A percentile compares a stretch with the other conserved stretches of the same genome.
Evolutionary conservation across 2,888 invertebrate species (phyloP).

Genomic region (Agrilus biguttatus): DNA sequence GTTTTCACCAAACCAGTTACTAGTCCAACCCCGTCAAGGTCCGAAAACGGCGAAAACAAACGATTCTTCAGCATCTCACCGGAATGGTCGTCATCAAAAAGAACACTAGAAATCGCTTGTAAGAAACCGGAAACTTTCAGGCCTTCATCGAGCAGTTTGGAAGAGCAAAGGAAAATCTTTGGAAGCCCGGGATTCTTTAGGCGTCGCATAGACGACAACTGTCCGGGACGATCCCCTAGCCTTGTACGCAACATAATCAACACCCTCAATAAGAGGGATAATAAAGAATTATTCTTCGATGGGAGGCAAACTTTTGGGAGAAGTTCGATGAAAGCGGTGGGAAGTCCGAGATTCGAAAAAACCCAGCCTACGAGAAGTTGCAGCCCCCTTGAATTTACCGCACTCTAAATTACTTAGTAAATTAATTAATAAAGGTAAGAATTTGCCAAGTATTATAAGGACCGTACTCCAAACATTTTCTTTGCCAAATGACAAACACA

Average conservation of each 20-base stretch:
- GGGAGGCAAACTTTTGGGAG: conserved; percentile 22
- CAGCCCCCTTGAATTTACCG: conserved; percentile 19
- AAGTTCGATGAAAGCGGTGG: conserved; percentile 24
- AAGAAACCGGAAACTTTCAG: too few relatives aligned
- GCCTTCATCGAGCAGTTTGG: too few relatives aligned
- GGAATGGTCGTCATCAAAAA: too few relatives aligned
- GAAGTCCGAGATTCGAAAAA: conserved; percentile 18
- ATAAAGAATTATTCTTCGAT: conserved; percentile 16
- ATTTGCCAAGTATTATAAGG: background rate
- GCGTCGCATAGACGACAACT: background rate
- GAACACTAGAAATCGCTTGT: too few relatives aligned
- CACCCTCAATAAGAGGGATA: conserved; percentile 25
- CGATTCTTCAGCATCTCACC: too few relatives aligned
- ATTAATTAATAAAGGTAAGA: background rate
- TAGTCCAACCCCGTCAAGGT: too few relatives aligned
- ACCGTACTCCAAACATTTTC: background rate
- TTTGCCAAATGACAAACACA: background rate
- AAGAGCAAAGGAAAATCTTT: background rate
- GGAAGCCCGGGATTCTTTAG: background rate
- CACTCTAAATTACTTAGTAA: conserved; percentile 10
- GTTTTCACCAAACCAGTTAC: too few relatives aligned
- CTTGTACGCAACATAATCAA: conserved; percentile 29
- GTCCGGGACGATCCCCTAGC: conserved; percentile 10
- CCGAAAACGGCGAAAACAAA: too few relatives aligned
- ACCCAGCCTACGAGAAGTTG: conserved; percentile 8